These are phyloP conservation scores for Oreortyx pictus DNA, from an alignment of 2,797 vertebrate species.

Conservation along the genomic window DNA sequence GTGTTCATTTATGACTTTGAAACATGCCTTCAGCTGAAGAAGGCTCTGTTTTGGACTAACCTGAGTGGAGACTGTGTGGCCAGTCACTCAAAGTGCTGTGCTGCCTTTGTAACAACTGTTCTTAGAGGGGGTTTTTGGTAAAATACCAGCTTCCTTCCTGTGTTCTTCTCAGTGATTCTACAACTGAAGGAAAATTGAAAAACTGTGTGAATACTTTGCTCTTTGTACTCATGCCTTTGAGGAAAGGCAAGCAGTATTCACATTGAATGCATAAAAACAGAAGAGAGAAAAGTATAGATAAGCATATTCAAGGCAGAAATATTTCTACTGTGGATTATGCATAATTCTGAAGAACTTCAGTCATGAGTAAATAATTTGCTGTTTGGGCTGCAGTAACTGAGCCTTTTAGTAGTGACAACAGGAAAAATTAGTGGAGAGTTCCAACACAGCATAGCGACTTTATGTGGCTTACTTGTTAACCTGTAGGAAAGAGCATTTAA, in stretches of 20 bases:
- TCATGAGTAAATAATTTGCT: neutral
- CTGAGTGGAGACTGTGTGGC: neutral
- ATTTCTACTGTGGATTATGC: neutral
- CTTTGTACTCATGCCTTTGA: neutral
- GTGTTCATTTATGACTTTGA: neutral
- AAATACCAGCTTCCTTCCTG: neutral
- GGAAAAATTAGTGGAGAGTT: too few species aligned
- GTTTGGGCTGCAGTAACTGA: neutral
- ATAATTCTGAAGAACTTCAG: neutral
- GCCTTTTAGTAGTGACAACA: neutral
- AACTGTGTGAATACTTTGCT: neutral
- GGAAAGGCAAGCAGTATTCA: neutral
- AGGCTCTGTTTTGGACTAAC: neutral
- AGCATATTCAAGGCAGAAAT: neutral
- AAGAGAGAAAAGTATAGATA: neutral
- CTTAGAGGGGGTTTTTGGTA: neutral
- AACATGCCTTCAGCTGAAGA: neutral
- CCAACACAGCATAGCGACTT: neutral
- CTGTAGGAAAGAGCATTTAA: neutral
- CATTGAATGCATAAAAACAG: neutral
- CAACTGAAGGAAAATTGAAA: neutral
- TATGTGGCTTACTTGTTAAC: neutral
- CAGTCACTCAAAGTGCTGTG: neutral
- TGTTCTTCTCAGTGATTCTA: neutral
- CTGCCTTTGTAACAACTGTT: neutral